Percentiles rank a stretch among this genome's conserved stretches.
Evolutionary conservation across 2,113 vertebrate species (phyloP).

Genomic region (Tiliqua scincoides): DNA sequence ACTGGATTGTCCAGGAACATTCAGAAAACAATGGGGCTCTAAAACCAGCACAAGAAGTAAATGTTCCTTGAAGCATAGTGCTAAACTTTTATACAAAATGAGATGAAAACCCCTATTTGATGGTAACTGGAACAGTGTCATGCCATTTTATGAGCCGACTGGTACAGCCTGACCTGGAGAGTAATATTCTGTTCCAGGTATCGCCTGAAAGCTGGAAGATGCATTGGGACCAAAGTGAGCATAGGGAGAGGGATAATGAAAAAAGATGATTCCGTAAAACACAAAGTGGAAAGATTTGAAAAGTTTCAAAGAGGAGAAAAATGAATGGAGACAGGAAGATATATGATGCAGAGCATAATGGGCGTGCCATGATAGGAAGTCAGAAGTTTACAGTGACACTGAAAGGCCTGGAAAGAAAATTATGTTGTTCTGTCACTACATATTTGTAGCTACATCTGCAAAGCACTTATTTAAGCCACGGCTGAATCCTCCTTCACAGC

Average conservation of each 20-base stretch:
- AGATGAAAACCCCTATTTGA: not conserved
- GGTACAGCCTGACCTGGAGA: not conserved
- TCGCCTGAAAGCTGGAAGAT: not conserved
- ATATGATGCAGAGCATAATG: not conserved
- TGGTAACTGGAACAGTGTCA: not conserved
- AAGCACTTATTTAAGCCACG: not conserved
- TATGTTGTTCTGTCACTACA: not conserved
- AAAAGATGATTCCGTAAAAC: not conserved
- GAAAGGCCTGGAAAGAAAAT: not conserved
- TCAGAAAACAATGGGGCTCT: not conserved
- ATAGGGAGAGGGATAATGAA: not conserved
- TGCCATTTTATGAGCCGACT: not conserved
- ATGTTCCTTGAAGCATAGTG: not conserved
- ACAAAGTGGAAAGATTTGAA: not conserved
- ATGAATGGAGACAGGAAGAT: not conserved
- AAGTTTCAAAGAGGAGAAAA: not conserved
- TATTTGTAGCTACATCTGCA: not conserved
- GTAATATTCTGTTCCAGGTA: not conserved
- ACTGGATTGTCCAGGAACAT: not conserved
- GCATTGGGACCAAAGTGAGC: not conserved
- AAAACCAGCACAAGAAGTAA: not conserved
- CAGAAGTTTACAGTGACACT: not conserved
- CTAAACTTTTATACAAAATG: not conserved
- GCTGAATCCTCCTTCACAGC: not conserved
- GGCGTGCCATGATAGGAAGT: not conserved